Conservation (phyloP, 2,888 invertebrate species). For the Perizoma affinitatum region DNA sequence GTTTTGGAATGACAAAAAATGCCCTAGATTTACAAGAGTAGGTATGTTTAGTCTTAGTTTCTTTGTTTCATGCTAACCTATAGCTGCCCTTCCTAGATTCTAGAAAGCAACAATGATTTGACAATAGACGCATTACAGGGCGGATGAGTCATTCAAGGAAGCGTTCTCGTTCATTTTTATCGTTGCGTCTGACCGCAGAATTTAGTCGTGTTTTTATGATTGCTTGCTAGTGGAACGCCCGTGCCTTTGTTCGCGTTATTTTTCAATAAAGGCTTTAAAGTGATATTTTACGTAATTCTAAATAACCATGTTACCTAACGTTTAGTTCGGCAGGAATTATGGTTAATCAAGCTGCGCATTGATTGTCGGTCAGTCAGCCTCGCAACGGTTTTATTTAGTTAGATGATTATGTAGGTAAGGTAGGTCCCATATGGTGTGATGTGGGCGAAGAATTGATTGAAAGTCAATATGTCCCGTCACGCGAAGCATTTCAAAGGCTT, state of each 20-base stretch:
- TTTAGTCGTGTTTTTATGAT: constrained; percentile 17
- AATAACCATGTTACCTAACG: too few species aligned
- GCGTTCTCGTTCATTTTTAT: not conserved
- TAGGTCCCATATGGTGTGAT: constrained; percentile 30
- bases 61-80: not conserved
- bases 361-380: too few species aligned
- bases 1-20: constrained; percentile 12
- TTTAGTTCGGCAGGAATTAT: too few species aligned
- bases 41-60: not conserved
- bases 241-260: too few species aligned
- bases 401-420: constrained; percentile 19
- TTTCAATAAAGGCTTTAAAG: too few species aligned
- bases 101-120: too few species aligned
- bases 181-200: constrained; percentile 7
- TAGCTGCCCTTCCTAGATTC: not conserved
- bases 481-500: constrained; percentile 51
- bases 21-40: not conserved
- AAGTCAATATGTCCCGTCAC: constrained; percentile 60
- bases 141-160: too few species aligned
- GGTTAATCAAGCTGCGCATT: too few species aligned
- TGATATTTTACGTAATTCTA: too few species aligned
- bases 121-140: too few species aligned
- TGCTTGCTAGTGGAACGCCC: not conserved
- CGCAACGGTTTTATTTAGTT: not conserved
- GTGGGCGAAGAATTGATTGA: constrained; percentile 58